phyloP scores from a whole-genome alignment of 2,888 invertebrate species.

The Coenonympha arcania region DNA sequence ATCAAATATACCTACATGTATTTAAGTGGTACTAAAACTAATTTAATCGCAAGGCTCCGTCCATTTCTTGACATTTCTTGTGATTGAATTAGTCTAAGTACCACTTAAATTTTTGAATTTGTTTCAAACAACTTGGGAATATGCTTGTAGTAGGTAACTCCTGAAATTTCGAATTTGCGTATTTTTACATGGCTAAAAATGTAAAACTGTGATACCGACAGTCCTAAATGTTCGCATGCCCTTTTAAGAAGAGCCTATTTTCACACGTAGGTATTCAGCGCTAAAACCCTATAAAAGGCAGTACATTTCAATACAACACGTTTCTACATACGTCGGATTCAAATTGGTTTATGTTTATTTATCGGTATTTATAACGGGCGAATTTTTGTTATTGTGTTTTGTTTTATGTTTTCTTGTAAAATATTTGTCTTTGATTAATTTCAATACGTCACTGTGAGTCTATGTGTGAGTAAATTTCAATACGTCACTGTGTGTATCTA shows the following conservation, averaged over 20 bases:
- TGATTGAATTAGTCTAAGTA: no score
- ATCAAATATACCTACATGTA: no score
- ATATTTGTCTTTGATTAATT: no score
- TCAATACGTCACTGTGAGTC: no score
- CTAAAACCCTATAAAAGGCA: conserved; percentile 21
- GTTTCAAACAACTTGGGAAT: no score
- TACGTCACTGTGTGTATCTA: no score
- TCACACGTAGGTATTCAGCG: conserved; percentile 16
- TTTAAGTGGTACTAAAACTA: no score
- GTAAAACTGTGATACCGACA: neutral
- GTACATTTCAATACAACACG: conserved; percentile 24
- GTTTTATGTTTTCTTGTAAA: neutral
- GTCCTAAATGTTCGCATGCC: conserved; percentile 3
- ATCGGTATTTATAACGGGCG: conserved; percentile 15
- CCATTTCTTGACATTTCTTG: no score
- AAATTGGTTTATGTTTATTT: conserved; percentile 31
- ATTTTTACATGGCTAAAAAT: conserved; percentile 2
- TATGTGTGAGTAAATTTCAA: no score
- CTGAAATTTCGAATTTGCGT: neutral
- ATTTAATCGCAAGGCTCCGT: no score
- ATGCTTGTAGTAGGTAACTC: no score
- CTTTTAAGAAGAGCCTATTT: conserved; percentile 19
- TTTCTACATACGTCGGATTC: conserved; percentile 21
- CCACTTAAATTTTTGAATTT: no score
- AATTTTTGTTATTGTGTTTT: neutral